Base-by-base conservation (phyloP, 2,113 vertebrate genomes). In the Anser cygnoides region DNA sequence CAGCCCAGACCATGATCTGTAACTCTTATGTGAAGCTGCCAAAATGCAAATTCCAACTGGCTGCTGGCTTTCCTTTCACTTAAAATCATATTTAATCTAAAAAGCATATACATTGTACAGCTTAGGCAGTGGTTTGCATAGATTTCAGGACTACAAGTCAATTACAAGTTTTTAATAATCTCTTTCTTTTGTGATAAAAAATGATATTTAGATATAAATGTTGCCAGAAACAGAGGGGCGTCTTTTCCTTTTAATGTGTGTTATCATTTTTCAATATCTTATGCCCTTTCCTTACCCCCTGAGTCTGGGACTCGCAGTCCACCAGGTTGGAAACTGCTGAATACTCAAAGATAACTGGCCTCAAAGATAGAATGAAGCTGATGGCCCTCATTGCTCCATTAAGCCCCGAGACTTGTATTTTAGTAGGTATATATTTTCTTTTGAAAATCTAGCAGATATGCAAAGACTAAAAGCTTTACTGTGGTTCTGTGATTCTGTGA, bases 31-130 rank as follows among this genome's bases (percentile, higher is more conserved):
- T 59, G 67, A 87, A 78, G 41, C 77, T 91, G 80, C 43, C 82
- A 95, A 89, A 95, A 86, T 28, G 59, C 79, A 87, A 84, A 82
- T 86, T 73, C 50, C 22, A 62, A 82, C 44, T 33, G n/a, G 13
- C 41, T 82, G 43, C 21, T 44, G 55, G 46, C n/a, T 87, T 92
- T 87, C 9, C 21, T 78, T 73, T 85, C 28, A 50, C 26, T 78
- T 90, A 68, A 63, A 63, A 10, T 11, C 12, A 43, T 54, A 77
- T 33, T 59, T 65, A 66, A 70, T 52, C 35, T 57, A 73, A 90
- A 89, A 74, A 77, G 3, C 8, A 66, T 44, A 67, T 20, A 15
- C 9, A 29, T 4, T 41, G 23, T 33, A 44, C 33, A 73, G 15
- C 4, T 63, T 54, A 65, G 35, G 13, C 44, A 39, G 20, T 18